A percentile compares a stretch with the other conserved stretches of the same genome.
Evolutionary conservation across 2,888 invertebrate genomes (phyloP).

Genomic region (Autographa pulchrina): DNA sequence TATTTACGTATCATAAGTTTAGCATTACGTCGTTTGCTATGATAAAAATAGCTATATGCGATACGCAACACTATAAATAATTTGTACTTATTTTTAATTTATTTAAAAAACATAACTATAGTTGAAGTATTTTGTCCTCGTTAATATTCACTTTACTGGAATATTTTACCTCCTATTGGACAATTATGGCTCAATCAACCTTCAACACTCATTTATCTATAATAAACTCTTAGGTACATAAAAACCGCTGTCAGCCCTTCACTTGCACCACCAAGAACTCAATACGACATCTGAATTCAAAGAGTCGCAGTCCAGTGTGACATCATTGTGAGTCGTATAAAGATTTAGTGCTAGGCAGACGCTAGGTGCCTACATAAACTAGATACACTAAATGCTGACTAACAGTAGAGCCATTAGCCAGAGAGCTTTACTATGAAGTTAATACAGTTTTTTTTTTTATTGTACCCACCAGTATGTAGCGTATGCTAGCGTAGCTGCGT

Average conservation of each 20-base stretch:
- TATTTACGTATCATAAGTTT: too few relatives aligned
- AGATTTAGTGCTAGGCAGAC: slow-evolving; percentile 71
- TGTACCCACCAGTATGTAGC: too few relatives aligned
- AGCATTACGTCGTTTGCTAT: too few relatives aligned
- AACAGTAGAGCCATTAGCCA: slow-evolving; percentile 34
- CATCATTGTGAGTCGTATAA: slow-evolving; percentile 74
- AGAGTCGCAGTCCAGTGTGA: slow-evolving; percentile 72
- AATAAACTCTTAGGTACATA: neutral
- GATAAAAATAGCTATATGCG: too few relatives aligned
- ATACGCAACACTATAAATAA: too few relatives aligned
- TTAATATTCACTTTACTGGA: too few relatives aligned
- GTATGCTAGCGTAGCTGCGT: too few relatives aligned
- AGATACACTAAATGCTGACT: slow-evolving; percentile 21
- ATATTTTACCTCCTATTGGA: too few relatives aligned
- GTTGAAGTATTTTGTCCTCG: too few relatives aligned
- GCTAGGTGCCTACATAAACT: slow-evolving; percentile 56
- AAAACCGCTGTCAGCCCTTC: slow-evolving; percentile 18
- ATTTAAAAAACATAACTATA: too few relatives aligned
- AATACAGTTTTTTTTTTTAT: neutral
- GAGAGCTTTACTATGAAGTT: neutral
- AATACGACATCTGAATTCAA: slow-evolving; percentile 79
- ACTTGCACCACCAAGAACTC: slow-evolving; percentile 45
- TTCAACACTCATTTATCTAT: neutral
- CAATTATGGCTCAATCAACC: neutral
- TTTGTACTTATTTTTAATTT: too few relatives aligned